Percentiles rank a stretch among this genome's conserved stretches.
phyloP scores from a whole-genome alignment of 2,113 vertebrate genomes.

The Syngnathoides biaculeatus region DNA sequence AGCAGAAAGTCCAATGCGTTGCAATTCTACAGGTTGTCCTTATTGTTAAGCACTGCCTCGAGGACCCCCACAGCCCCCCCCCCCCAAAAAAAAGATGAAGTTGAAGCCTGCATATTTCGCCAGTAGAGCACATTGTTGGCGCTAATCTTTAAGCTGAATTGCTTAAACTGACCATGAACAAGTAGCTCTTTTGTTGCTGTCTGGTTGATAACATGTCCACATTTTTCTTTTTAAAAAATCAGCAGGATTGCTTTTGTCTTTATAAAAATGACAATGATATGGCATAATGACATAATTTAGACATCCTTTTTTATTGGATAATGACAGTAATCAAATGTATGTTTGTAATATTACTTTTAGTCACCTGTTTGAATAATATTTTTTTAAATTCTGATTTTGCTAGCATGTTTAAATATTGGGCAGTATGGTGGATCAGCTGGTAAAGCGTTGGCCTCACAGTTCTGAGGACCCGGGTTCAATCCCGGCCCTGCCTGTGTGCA shows the following conservation, averaged over 20 bases:
- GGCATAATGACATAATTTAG: too few species aligned
- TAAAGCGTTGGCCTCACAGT: too few species aligned
- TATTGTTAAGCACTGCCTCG: not conserved
- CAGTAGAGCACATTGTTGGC: not conserved
- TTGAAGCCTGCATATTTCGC: not conserved
- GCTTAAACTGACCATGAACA: not conserved
- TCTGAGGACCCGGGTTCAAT: too few species aligned
- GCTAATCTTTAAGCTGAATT: not conserved
- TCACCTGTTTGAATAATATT: too few species aligned
- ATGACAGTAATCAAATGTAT: not conserved
- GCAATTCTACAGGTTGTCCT: slow-evolving; percentile 6
- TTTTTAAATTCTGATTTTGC: too few species aligned
- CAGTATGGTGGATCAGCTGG: too few species aligned
- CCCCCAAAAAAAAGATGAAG: not conserved
- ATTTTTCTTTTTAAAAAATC: not conserved
- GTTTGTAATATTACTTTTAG: too few species aligned
- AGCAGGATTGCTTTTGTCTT: too few species aligned
- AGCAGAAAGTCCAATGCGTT: slow-evolving; percentile 1
- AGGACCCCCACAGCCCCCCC: not conserved
- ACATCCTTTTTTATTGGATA: not conserved
- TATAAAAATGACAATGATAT: too few species aligned
- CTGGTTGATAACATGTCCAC: not conserved
- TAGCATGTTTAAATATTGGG: too few species aligned
- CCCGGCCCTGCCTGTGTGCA: too few species aligned
- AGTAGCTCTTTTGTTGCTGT: not conserved